Base-by-base conservation (phyloP, 2,888 invertebrate genomes). In the Acleris cristana region DNA sequence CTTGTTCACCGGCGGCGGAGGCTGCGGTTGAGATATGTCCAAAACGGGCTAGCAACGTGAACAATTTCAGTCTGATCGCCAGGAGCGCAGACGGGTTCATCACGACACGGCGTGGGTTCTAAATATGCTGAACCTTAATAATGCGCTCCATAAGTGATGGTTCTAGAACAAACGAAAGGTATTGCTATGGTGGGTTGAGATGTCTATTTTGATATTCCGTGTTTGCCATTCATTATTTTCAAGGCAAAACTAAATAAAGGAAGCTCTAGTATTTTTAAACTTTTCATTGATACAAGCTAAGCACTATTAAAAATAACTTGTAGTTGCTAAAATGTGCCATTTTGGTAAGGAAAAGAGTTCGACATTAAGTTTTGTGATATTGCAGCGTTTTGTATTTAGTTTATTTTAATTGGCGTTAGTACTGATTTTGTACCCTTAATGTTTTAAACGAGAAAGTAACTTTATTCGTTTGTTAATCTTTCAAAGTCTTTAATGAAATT, bases 61-160 rank as follows among this genome's bases (percentile, higher is more conserved):
- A 86, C 86, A 84, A 86, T 86, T 87, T 83, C 79, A 80, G 73
- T 72, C 68, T 67, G 65, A 78, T 76, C 72, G 80, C 79, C 78
- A 71, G 81, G 67, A 79, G 79, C 67, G 52, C 23, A 67, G 62
- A 67, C 63, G 67, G 63, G 67, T 53, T 19, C 58, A 63, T 67
- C 67, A 67, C 67, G 67, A 67, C 57, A 30, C 53, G 45, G 64
- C 61, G 66, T 62, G 67, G 57, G 45, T 49, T 62, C 58, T 63
- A 67, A 67, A 63, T 67, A 57, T 66, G 66, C 61, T 56, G 55
- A 40, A 44, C 65, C 57, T 18, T 66, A 66, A 66, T 66, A 52
- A 61, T 30, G 53, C 52, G 51, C 40, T 23, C 66, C 61, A 52
- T 62, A 66, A 66, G 56, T 66, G 56, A 66, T 45, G 61, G 56